Percentiles rank a stretch among this genome's conserved stretches.
phyloP scores from a whole-genome alignment of 2,888 invertebrate species.

The Yponomeuta malinellus region DNA sequence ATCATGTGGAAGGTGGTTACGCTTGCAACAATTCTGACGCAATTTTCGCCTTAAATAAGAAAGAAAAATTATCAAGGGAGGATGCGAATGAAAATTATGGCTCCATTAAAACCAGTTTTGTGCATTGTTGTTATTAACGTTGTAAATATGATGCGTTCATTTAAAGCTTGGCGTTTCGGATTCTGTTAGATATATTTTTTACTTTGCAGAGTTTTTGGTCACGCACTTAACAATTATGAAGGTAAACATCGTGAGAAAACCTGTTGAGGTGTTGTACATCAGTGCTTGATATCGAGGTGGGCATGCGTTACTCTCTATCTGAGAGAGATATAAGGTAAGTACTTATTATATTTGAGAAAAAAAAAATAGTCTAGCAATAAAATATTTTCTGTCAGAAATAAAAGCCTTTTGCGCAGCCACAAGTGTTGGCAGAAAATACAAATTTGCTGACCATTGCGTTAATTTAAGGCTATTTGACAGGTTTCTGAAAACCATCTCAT shows the following conservation, averaged over 20 bases:
- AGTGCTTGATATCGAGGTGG: no score
- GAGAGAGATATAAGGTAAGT: no score
- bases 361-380: no score
- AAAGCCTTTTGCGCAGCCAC: no score
- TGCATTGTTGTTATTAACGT: not conserved
- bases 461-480: no score
- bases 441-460: no score
- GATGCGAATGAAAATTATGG: slow-evolving; percentile 13
- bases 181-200: not conserved
- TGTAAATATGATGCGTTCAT: not conserved
- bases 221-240: not conserved
- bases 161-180: not conserved
- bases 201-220: not conserved
- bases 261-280: no score
- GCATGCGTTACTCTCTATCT: no score
- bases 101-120: slow-evolving; percentile 4
- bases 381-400: no score
- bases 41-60: slow-evolving; percentile 16
- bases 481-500: no score
- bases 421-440: no score
- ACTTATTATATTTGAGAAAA: no score
- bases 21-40: slow-evolving; percentile 17
- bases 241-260: not conserved
- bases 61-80: slow-evolving; percentile 12
- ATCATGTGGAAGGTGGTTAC: slow-evolving; percentile 14